Evolutionary conservation across 1,140 invertebrate genomes (phyloP).

Genomic region (Drosophila navojoa): DNA sequence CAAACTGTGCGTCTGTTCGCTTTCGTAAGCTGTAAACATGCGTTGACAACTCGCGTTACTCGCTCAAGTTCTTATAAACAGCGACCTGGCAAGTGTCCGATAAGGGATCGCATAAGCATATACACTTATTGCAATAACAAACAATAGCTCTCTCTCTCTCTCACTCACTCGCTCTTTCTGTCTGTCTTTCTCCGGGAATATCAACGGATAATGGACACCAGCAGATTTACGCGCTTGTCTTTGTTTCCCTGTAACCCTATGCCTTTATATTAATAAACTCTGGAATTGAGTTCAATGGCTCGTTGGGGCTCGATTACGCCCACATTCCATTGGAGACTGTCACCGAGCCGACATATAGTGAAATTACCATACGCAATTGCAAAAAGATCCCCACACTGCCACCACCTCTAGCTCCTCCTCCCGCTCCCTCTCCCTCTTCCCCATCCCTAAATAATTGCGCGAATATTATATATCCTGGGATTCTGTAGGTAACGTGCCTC

Average conservation of each 20-base stretch:
- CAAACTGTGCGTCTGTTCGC: constrained; percentile 57
- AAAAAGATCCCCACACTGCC: not conserved
- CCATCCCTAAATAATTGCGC: constrained; percentile 43
- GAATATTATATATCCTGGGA: constrained; percentile 46
- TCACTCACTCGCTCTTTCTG: not conserved
- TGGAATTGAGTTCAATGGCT: constrained; percentile 51
- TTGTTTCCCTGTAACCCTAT: constrained; percentile 28
- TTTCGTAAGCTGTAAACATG: constrained; percentile 46
- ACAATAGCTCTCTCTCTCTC: constrained; percentile 31
- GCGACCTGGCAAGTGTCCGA: constrained; percentile 52
- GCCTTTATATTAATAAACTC: constrained; percentile 47
- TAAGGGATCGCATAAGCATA: constrained; percentile 48
- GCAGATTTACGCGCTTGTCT: constrained; percentile 6
- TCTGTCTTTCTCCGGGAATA: constrained; percentile 1
- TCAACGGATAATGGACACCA: constrained; percentile 17
- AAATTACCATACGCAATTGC: not conserved
- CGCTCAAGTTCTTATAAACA: constrained; percentile 19
- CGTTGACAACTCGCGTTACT: constrained; percentile 47
- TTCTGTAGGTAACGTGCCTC: constrained; percentile 43
- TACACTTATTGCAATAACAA: constrained; percentile 36
- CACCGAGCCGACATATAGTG: constrained; percentile 6
- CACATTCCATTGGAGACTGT: constrained; percentile 16
- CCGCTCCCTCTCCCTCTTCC: too few relatives aligned
- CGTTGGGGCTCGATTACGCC: constrained; percentile 22
- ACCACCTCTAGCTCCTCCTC: not conserved